phyloP scores from a whole-genome alignment of 2,888 invertebrate species.

The Pediacus dermestoides region DNA sequence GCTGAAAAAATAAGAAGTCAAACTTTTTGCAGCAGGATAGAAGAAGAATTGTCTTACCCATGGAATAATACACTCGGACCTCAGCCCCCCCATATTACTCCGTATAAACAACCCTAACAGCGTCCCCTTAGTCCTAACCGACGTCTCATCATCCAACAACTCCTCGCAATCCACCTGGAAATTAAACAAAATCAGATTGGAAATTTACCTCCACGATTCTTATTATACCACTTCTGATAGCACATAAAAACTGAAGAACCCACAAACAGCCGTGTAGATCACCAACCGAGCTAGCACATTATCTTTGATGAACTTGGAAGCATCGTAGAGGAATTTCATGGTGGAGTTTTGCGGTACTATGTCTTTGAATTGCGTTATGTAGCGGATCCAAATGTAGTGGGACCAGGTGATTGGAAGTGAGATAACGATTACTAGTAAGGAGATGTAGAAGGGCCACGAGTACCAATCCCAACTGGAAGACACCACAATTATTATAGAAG shows the following conservation, averaged over 20 bases:
- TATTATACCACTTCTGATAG: constrained; percentile 59
- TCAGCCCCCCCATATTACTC: no score
- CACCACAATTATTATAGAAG: constrained; percentile 6
- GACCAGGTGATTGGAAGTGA: constrained; percentile 73
- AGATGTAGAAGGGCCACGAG: constrained; percentile 51
- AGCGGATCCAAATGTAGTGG: constrained; percentile 46
- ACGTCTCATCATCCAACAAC: constrained; percentile 12
- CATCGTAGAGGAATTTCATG: constrained; percentile 58
- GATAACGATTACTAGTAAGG: constrained; percentile 53
- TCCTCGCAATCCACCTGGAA: constrained; percentile 28
- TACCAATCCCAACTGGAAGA: constrained; percentile 40
- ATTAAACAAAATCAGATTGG: no score
- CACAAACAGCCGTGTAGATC: constrained; percentile 66
- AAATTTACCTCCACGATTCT: no score
- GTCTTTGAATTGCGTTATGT: constrained; percentile 49
- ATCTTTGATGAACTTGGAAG: constrained; percentile 60
- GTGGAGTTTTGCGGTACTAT: constrained; percentile 53
- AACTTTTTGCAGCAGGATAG: no score
- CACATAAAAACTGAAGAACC: constrained; percentile 61
- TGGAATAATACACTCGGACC: constrained; percentile 29
- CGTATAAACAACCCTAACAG: no score
- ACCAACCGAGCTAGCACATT: constrained; percentile 60
- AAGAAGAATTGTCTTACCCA: constrained; percentile 27
- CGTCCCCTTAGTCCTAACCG: no score
- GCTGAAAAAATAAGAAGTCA: constrained; percentile 65